These are phyloP conservation scores for Poecile montanus DNA, from an alignment of 2,797 vertebrate genomes.

Conservation along the genomic window DNA sequence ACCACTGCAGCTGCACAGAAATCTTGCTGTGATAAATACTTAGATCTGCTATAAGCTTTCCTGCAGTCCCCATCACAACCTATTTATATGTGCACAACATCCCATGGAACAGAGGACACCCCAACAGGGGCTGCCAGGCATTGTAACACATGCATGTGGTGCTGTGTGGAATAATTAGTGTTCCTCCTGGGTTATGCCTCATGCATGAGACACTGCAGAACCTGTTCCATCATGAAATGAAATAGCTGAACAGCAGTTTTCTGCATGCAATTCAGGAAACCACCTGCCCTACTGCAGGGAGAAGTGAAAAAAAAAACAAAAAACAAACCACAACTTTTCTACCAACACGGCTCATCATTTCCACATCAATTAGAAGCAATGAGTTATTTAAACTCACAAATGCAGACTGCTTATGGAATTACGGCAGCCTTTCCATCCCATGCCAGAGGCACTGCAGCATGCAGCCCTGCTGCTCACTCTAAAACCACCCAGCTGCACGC, in stretches of 20 bases:
- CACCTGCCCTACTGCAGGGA: not conserved
- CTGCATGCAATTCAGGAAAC: not conserved
- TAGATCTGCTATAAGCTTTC: not conserved
- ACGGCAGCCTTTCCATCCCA: not conserved
- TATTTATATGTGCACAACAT: rapidly evolving
- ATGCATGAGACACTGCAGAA: not conserved
- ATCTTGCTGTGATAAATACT: not conserved
- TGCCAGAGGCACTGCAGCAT: not conserved
- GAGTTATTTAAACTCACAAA: not conserved
- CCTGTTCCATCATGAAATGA: not conserved
- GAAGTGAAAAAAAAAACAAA: not conserved
- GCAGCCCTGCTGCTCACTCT: not conserved
- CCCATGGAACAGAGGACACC: not conserved
- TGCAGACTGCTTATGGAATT: not conserved
- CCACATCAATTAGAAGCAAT: not conserved
- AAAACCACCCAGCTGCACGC: not conserved
- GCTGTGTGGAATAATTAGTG: not conserved
- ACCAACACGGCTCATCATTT: not conserved
- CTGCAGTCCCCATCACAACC: not conserved
- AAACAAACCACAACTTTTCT: not conserved
- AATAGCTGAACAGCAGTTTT: not conserved
- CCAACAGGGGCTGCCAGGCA: not conserved
- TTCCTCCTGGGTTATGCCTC: not conserved
- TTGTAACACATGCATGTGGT: rapidly evolving
- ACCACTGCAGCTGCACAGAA: not conserved